Conservation (phyloP, 2,888 invertebrate genomes). For the Nemotelus nigrinus region DNA sequence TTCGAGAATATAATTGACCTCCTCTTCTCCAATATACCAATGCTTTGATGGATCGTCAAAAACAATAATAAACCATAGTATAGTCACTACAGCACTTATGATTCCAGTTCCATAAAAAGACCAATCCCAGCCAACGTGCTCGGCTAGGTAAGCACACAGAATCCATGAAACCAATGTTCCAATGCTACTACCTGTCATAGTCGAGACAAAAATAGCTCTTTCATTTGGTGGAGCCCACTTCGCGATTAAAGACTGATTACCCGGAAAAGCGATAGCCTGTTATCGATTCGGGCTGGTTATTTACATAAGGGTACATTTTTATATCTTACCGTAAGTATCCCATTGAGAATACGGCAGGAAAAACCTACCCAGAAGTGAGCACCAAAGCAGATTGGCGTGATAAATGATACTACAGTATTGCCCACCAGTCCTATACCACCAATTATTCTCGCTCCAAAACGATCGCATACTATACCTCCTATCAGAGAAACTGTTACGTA, state of each 20-base stretch:
- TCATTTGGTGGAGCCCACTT: conserved; percentile 79
- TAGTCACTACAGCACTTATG: conserved; percentile 68
- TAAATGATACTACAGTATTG: conserved; percentile 67
- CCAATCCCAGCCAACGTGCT: conserved; percentile 72
- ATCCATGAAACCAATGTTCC: conserved; percentile 78
- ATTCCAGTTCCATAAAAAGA: conserved; percentile 74
- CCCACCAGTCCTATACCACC: conserved; percentile 66
- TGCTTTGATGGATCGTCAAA: conserved; percentile 73
- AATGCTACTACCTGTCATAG: conserved; percentile 77
- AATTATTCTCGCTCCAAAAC: conserved; percentile 69
- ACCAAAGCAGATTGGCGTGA: conserved; percentile 68
- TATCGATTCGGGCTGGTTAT: not conserved
- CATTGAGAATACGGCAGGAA: conserved; percentile 67
- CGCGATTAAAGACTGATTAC: conserved; percentile 73
- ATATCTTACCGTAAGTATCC: conserved; percentile 68
- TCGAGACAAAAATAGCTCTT: conserved; percentile 76
- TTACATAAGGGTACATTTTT: not conserved
- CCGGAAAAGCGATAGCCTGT: conserved; percentile 72
- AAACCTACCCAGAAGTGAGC: conserved; percentile 67
- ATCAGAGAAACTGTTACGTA: conserved; percentile 70
- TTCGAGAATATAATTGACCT: conserved; percentile 72
- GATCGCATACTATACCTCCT: conserved; percentile 70
- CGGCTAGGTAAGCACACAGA: conserved; percentile 72
- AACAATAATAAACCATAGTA: conserved; percentile 72
- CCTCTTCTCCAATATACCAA: conserved; percentile 70